Base-by-base conservation (phyloP, 2,888 invertebrate genomes). In the Sesamia inferens region DNA sequence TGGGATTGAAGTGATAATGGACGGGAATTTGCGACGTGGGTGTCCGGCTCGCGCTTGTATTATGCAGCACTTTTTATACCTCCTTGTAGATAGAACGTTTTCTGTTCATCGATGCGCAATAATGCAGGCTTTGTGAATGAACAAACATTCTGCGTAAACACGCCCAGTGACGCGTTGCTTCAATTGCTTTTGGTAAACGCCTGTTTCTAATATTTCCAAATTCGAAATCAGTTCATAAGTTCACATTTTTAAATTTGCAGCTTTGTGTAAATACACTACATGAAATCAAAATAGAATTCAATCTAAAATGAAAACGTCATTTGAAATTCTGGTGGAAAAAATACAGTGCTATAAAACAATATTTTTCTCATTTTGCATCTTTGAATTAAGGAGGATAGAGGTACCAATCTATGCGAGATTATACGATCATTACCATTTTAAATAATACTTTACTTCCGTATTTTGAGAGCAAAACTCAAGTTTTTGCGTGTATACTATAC, bases 1-100 rank as follows among this genome's bases (percentile, higher is more conserved):
- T 95, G 95, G 92, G 95, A 95, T 90, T 90, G 87, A 76, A 84
- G 82, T 83, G 90, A 93, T 94, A 94, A 94, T 93, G 92, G 92
- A 82, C 86, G 89, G 83, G 91, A 92, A 92, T 93, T 91, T 72
- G 92, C 96, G 76, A 93, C 96, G 96, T 96, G 96, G 96, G 96
- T 96, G 96, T 96, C 92, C 95, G 87, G 85, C 88, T 86, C 89
- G 88, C 89, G 88, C 88, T 86, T 88, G 90, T 91, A 92, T 94
- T 94, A 92, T 94, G 90, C 89, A 90, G 89, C 88, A 90, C 88
- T 94, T 95, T 95, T 95, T 95, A 91, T 90, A 85, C 86, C 78
- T 86, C 85, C 88, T 85, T 87, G 80, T 88, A 87, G 82, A 88
- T 87, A 86, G 84, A 88, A 88, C 88, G 88, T 87, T 87, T 90